A percentile compares a stretch with the other conserved stretches of the same genome.
Conservation (phyloP, 2,113 vertebrate species). For the Thomomys bottae region DNA sequence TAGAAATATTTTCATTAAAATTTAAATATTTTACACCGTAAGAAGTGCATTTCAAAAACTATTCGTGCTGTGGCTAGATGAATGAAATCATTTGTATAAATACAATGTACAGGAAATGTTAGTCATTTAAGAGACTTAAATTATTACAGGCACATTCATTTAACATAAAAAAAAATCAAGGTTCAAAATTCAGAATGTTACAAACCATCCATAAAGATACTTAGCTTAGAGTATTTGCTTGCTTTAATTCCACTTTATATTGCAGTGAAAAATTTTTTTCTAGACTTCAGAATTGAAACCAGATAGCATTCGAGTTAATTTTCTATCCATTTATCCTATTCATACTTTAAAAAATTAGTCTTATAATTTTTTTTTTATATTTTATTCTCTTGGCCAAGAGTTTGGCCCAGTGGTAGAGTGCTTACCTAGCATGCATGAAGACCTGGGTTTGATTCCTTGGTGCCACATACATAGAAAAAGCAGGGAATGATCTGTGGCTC, state of each 20-base stretch:
- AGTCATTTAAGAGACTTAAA: neutral
- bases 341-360: too few relatives aligned
- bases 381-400: too few relatives aligned
- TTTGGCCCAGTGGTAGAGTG: too few relatives aligned
- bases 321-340: too few relatives aligned
- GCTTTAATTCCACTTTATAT: neutral
- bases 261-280: neutral
- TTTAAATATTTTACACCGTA: neutral
- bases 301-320: neutral
- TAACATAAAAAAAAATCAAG: neutral
- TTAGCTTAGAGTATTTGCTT: neutral
- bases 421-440: too few relatives aligned
- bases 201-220: neutral
- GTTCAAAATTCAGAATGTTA: neutral
- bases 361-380: too few relatives aligned
- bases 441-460: too few relatives aligned
- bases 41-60: conserved; percentile 4
- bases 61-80: neutral
- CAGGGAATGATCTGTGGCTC: too few relatives aligned
- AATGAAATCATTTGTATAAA: neutral
- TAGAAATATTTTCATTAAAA: conserved; percentile 28
- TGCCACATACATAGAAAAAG: too few relatives aligned
- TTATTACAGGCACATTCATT: neutral
- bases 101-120: neutral
- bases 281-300: neutral